phyloP scores from a whole-genome alignment of 2,797 vertebrate genomes.

The Danio albolineatus region DNA sequence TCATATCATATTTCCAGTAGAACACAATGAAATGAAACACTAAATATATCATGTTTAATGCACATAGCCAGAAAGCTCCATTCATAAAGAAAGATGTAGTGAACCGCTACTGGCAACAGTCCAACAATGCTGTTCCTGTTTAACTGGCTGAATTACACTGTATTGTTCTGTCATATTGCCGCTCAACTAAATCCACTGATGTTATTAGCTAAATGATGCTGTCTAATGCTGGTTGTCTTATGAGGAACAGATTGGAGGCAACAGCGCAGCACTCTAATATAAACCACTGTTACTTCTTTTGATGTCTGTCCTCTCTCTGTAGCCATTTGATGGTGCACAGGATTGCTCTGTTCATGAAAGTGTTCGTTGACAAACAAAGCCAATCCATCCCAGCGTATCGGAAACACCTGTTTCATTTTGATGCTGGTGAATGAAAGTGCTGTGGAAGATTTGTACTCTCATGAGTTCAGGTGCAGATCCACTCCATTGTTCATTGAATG shows the following conservation, averaged over 20 bases:
- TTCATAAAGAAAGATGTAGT: constrained; percentile 28
- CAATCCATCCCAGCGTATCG: constrained; percentile 55
- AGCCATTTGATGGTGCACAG: constrained; percentile 59
- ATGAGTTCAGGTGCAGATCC: constrained; percentile 35
- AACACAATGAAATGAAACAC: background rate
- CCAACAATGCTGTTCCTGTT: constrained; percentile 67
- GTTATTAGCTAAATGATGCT: constrained; percentile 72
- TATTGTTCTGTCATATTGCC: constrained; percentile 64
- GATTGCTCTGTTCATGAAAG: constrained; percentile 65
- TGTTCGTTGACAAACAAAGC: constrained; percentile 55
- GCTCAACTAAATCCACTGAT: constrained; percentile 67
- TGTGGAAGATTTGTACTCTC: constrained; percentile 54
- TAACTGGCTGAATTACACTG: constrained; percentile 66
- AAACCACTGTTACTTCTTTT: constrained; percentile 29
- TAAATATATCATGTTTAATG: constrained; percentile 3
- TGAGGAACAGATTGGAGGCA: constrained; percentile 72
- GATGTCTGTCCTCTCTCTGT: constrained; percentile 30
- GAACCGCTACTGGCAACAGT: constrained; percentile 39
- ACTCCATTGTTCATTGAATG: constrained; percentile 14
- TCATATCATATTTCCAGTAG: background rate
- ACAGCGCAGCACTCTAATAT: constrained; percentile 61
- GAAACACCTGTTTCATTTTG: constrained; percentile 64
- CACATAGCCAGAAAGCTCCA: background rate
- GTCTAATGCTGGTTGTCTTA: constrained; percentile 69
- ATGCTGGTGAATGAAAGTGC: constrained; percentile 55